Percentiles rank a stretch among this genome's conserved stretches.
These are phyloP conservation scores for Polydrusus pterygomalis DNA, from an alignment of 2,888 invertebrate genomes.

Conservation along the genomic window DNA sequence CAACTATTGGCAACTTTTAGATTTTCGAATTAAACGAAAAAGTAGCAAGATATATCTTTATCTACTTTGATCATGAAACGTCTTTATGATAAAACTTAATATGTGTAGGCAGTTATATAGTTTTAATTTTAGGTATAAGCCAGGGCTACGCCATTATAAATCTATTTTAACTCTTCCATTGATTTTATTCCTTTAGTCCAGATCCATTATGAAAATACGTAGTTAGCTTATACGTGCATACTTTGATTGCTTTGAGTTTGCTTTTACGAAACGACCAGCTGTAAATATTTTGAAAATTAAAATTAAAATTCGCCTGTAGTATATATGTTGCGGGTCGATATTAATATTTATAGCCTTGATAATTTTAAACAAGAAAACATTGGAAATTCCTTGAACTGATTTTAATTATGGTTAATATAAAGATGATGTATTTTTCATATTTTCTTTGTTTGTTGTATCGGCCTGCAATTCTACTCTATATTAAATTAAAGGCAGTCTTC, in stretches of 20 bases:
- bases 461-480: no score
- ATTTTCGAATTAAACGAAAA: no score
- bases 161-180: conserved; percentile 12
- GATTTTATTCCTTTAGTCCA: conserved; percentile 4
- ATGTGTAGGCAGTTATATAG: no score
- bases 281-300: conserved; percentile 47
- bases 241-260: conserved; percentile 40
- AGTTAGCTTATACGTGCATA: neutral
- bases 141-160: neutral
- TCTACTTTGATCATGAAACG: no score
- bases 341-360: conserved; percentile 20
- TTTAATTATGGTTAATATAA: neutral
- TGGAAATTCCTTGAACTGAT: conserved; percentile 17
- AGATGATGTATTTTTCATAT: no score
- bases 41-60: no score
- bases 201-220: conserved; percentile 39
- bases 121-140: no score
- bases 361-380: conserved; percentile 21
- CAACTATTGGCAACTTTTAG: no score
- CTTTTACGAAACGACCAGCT: conserved; percentile 28
- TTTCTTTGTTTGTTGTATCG: no score
- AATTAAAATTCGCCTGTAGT: conserved; percentile 23
- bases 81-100: no score
- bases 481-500: no score
- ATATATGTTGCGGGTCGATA: conserved; percentile 30